Conservation (phyloP, 2,797 vertebrate genomes). For the Huso huso region DNA sequence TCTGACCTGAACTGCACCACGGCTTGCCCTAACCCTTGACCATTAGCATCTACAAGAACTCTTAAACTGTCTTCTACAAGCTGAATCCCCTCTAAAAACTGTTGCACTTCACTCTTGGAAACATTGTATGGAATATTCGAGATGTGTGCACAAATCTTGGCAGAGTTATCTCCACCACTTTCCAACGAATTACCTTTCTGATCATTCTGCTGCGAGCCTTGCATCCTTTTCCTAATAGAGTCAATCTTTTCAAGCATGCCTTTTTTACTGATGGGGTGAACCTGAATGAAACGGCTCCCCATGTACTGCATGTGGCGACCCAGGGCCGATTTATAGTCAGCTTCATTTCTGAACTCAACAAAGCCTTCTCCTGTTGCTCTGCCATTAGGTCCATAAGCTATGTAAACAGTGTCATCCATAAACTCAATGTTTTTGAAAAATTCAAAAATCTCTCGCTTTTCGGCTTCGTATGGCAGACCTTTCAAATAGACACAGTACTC, state of each 20-base stretch:
- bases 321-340: conserved; percentile 85
- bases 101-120: conserved; percentile 86
- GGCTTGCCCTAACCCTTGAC: conserved; percentile 91
- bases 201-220: conserved; percentile 71
- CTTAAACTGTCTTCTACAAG: conserved; percentile 86
- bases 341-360: conserved; percentile 87
- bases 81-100: conserved; percentile 85
- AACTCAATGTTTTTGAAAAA: conserved; percentile 94
- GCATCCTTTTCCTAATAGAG: conserved; percentile 80
- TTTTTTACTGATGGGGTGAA: conserved; percentile 90
- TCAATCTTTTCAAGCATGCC: conserved; percentile 97
- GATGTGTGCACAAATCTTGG: conserved; percentile 81
- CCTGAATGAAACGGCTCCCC: conserved; percentile 94
- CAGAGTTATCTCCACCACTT: conserved; percentile 53
- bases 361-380: conserved; percentile 96
- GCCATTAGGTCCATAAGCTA: conserved; percentile 90
- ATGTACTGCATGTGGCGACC: conserved; percentile 97
- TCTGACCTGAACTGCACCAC: conserved; percentile 90
- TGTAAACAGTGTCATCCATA: conserved; percentile 93
- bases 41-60: conserved; percentile 82
- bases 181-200: conserved; percentile 74
- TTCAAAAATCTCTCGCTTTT: conserved; percentile 92
- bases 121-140: conserved; percentile 96
- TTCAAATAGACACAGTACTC: conserved; percentile 94
- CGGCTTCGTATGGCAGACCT: conserved; percentile 91